Conservation (phyloP, 2,888 invertebrate genomes). For the Cheilosia variabilis region DNA sequence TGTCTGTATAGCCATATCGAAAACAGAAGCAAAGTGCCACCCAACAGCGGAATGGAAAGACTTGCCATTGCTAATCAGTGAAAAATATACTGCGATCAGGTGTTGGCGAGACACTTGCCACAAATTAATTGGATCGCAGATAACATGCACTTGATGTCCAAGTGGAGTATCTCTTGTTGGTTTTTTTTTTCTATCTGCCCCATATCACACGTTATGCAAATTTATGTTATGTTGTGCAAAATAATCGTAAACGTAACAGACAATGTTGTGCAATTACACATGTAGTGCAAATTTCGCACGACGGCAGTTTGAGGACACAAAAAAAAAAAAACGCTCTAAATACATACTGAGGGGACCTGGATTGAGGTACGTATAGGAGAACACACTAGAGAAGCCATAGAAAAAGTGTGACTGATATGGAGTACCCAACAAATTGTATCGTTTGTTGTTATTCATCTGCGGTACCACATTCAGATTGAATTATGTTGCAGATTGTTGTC, state of each 20-base stretch:
- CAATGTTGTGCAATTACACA: conserved; percentile 63
- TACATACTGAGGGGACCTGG: neutral
- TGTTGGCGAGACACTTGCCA: conserved; percentile 74
- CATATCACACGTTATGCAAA: conserved; percentile 66
- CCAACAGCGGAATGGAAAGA: conserved; percentile 11
- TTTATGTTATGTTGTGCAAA: conserved; percentile 43
- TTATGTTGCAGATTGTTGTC: too few relatives aligned
- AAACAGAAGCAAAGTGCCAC: conserved; percentile 69
- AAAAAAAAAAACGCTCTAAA: conserved; percentile 33
- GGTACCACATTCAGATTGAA: too few relatives aligned
- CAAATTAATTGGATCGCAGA: conserved; percentile 74
- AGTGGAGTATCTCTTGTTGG: conserved; percentile 42
- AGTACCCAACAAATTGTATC: too few relatives aligned
- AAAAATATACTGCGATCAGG: conserved; percentile 68
- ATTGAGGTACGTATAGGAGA: neutral
- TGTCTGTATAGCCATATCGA: conserved; percentile 30
- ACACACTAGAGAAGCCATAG: conserved; percentile 8
- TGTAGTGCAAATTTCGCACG: conserved; percentile 59
- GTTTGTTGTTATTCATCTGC: too few relatives aligned
- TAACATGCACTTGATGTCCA: conserved; percentile 67
- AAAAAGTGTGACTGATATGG: conserved; percentile 15
- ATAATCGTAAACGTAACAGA: conserved; percentile 45
- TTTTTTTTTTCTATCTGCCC: conserved; percentile 9
- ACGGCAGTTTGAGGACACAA: conserved; percentile 53
- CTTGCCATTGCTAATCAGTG: conserved; percentile 28